Percentiles rank a stretch among this genome's conserved stretches.
Evolutionary conservation across 2,888 invertebrate genomes (phyloP).

Genomic region (Metallyticus violacea): DNA sequence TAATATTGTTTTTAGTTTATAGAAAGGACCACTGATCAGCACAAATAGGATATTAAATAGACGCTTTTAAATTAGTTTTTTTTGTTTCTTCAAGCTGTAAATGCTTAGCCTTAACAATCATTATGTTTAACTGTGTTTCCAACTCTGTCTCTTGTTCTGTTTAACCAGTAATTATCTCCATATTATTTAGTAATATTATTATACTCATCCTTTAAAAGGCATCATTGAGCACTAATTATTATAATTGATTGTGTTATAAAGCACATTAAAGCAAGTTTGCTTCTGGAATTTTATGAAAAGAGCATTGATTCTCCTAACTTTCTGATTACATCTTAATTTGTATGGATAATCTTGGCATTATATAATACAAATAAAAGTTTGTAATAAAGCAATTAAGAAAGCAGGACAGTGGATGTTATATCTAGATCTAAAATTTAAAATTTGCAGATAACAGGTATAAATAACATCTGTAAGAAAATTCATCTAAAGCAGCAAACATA

Average conservation of each 20-base stretch:
- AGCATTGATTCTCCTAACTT: neutral
- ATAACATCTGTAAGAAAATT: neutral
- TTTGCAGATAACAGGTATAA: neutral
- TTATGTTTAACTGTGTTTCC: neutral
- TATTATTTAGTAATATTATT: neutral
- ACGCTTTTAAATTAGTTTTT: neutral
- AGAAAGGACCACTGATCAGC: neutral
- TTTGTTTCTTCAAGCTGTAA: neutral
- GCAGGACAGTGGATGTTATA: neutral
- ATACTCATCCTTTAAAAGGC: neutral
- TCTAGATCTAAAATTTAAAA: neutral
- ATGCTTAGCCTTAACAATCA: neutral
- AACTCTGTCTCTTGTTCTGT: neutral
- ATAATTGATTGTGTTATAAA: neutral
- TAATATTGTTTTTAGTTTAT: neutral
- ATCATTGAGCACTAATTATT: neutral
- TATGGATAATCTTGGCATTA: neutral
- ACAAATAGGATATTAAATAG: neutral
- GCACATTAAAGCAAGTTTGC: neutral
- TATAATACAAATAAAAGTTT: neutral
- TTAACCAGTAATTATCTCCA: neutral
- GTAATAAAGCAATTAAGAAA: neutral
- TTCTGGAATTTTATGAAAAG: neutral
- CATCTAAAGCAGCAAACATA: neutral
- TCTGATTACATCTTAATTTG: neutral